Evolutionary conservation across 2,797 vertebrate genomes (phyloP).

Genomic region (Phoxinus dragarum): DNA sequence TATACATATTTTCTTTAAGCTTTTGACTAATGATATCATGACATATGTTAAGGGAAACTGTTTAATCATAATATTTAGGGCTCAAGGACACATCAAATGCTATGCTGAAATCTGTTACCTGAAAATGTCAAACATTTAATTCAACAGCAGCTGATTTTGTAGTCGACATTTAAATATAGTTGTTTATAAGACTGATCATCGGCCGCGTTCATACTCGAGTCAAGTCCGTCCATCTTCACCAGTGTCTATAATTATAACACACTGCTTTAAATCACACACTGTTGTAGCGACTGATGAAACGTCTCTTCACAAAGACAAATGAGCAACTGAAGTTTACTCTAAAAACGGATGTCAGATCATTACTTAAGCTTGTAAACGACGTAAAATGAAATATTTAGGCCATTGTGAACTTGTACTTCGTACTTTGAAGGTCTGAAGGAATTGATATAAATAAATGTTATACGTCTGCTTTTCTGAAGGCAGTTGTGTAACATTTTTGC

Average conservation of each 20-base stretch:
- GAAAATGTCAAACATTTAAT: neutral
- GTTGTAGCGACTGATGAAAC: conserved; percentile 3
- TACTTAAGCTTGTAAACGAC: neutral
- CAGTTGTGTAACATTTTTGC: neutral
- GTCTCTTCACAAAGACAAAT: conserved; percentile 3
- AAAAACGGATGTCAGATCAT: neutral
- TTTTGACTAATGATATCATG: neutral
- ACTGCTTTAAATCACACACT: neutral
- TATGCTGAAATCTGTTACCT: neutral
- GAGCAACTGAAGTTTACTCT: neutral
- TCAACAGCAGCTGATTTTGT: conserved; percentile 10
- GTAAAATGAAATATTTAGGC: neutral
- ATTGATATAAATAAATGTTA: neutral
- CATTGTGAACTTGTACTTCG: neutral
- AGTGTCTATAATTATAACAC: neutral
- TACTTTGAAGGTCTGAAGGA: neutral
- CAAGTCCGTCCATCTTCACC: neutral
- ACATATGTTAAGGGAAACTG: neutral
- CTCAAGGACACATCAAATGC: neutral
- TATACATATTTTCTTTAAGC: neutral
- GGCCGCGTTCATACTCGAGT: neutral
- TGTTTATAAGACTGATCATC: conserved; percentile 25
- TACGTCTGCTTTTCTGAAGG: neutral
- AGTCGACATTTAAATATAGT: neutral
- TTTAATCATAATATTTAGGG: neutral